phyloP scores from a whole-genome alignment of 2,797 vertebrate genomes.

The Coreius guichenoti region DNA sequence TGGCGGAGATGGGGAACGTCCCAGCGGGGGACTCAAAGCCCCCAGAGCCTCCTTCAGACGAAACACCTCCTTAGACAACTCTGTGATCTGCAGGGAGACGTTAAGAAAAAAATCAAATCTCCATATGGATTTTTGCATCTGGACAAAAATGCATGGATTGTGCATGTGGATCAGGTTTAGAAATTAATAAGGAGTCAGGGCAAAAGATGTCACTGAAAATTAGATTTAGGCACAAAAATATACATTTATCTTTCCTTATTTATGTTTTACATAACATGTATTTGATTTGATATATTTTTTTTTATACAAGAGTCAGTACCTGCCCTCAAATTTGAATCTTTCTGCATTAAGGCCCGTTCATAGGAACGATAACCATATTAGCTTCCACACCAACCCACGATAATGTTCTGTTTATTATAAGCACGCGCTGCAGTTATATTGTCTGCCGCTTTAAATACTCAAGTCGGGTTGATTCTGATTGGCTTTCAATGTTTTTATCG shows the following conservation, averaged over 20 bases:
- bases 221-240: not conserved
- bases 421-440: not conserved
- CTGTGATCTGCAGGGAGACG: slow-evolving; percentile 83
- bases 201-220: not conserved
- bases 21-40: slow-evolving; percentile 75
- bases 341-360: not conserved
- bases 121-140: not conserved
- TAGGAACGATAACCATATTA: not conserved
- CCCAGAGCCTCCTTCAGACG: slow-evolving; percentile 90
- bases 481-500: not conserved
- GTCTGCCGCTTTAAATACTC: not conserved
- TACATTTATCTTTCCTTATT: not conserved
- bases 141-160: not conserved
- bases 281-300: not conserved
- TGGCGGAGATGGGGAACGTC: slow-evolving; percentile 68
- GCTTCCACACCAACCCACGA: not conserved
- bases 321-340: not conserved
- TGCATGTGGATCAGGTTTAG: not conserved
- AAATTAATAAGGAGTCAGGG: not conserved
- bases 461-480: not conserved
- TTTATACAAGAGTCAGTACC: not conserved
- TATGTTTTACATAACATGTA: not conserved
- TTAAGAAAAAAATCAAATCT: not conserved
- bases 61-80: slow-evolving; percentile 93
- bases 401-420: not conserved